A percentile compares a stretch with the other conserved stretches of the same genome.
phyloP scores from a whole-genome alignment of 1,140 invertebrate species.

The Mercenaria mercenaria region DNA sequence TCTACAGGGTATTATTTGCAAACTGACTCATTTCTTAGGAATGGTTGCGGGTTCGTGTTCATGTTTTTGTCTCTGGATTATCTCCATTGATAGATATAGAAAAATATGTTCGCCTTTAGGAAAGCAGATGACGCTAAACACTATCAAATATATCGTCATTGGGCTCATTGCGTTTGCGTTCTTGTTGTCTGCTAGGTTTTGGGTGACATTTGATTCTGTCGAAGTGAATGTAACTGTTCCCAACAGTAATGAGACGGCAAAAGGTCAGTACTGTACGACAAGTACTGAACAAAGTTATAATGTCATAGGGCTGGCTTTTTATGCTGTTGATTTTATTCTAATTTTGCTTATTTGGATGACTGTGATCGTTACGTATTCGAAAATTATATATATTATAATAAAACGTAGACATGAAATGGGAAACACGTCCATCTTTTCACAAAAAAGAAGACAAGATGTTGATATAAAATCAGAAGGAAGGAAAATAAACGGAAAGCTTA shows the following conservation, averaged over 20 bases:
- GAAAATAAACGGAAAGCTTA: not conserved
- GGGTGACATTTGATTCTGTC: not conserved
- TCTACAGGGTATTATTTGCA: not conserved
- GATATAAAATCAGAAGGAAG: not conserved
- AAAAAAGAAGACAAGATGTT: not conserved
- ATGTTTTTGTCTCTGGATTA: not conserved
- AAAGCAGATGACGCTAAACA: not conserved
- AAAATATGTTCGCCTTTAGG: not conserved
- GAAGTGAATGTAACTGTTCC: not conserved
- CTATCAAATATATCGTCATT: not conserved
- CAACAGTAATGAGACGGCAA: not conserved
- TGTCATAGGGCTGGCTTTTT: not conserved
- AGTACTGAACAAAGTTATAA: not conserved
- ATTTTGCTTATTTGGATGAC: not conserved
- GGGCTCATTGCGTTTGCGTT: not conserved
- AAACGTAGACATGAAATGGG: not conserved
- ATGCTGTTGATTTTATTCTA: not conserved
- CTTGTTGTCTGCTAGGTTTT: not conserved
- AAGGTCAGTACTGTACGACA: not conserved
- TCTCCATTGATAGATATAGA: not conserved
- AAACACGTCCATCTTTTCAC: no score
- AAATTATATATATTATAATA: not conserved
- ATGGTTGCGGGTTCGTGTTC: not conserved
- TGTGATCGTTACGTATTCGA: not conserved
- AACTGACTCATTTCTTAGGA: not conserved